phyloP scores from a whole-genome alignment of 1,140 invertebrate genomes.

The Zaprionus ghesquierei region DNA sequence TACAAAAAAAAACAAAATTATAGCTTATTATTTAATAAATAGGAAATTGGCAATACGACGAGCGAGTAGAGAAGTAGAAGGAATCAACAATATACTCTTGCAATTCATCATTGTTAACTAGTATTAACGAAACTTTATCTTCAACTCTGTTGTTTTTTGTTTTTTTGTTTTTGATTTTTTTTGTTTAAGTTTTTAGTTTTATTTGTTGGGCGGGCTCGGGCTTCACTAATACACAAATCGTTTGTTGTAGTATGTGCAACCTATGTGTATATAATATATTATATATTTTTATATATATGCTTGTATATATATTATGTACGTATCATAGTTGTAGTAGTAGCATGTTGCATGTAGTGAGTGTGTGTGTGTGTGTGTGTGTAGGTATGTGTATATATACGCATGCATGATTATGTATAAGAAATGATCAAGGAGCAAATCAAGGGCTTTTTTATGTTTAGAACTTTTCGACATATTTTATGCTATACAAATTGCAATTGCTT shows the following conservation, averaged over 20 bases:
- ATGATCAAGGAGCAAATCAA: constrained; percentile 74
- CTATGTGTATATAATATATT: constrained; percentile 43
- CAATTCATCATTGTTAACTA: constrained; percentile 23
- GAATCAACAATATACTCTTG: constrained; percentile 66
- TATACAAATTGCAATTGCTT: constrained; percentile 52
- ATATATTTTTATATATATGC: constrained; percentile 29
- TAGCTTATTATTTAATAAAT: constrained; percentile 57
- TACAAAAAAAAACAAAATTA: constrained; percentile 56
- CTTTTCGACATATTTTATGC: constrained; percentile 40
- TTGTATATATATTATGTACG: constrained; percentile 53
- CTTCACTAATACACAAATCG: constrained; percentile 73
- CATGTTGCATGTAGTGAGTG: constrained; percentile 40
- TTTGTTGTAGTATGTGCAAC: constrained; percentile 71
- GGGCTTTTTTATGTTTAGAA: constrained; percentile 60
- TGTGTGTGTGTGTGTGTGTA: constrained; percentile 55
- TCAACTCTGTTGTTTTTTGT: constrained; percentile 9
- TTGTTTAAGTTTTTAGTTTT: constrained; percentile 22
- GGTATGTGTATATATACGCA: constrained; percentile 56
- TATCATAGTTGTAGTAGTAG: constrained; percentile 63
- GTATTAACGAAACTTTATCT: constrained; percentile 9
- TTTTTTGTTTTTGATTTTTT: constrained; percentile 31
- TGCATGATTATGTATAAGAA: constrained; percentile 72
- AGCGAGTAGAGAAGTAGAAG: constrained; percentile 78
- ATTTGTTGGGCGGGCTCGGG: constrained; percentile 68
- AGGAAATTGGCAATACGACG: constrained; percentile 80